Evolutionary conservation across 2,797 vertebrate species (phyloP), one percentile per base, ranked within the genome.

Genomic region (Cheirogaleus major): DNA sequence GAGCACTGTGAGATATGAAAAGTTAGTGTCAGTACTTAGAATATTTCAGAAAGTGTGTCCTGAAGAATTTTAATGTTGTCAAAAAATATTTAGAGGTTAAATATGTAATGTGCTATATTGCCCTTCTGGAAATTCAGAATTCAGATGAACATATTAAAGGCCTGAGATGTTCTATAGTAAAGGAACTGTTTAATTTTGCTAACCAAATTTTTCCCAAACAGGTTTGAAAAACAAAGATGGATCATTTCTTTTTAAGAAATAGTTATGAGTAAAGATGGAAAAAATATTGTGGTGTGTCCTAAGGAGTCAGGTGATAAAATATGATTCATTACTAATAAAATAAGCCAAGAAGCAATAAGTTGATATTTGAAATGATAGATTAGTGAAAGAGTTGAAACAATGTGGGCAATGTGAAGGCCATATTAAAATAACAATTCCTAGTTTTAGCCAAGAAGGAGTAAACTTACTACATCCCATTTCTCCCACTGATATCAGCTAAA

Each of bases 101-200:
- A 65, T 69, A 95, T 48, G 6, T 69, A 63, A 38, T 83, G 10
- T 8, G 23, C 4, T 84, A 4, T 32, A 41, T 43, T 75, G 7
- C 1, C 1, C n/a, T 48, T 87, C 73, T 38, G 12, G 22, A 82
- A 82, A 90, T 32, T 52, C 48, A 63, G 10, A 79, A 50, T 88
- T 27, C 83, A 45, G 14, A n/a, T 81, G 27, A 52, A 69, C 4
- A 41, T 79, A 84, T 50, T 82, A 82, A 93, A 89, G 7, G 3
- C 41, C 4, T 63, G 30, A 93, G 81, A 72, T 20, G 2, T 72
- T 91, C 35, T 73, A 27, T 30, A 81, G 38, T 84, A 63, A 89
- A 72, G 6, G 7, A 52, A 80, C 67, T 75, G 45, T 82, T 86
- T 86, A 89, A n/a, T 89, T 97, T 89, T 91, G 12, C 20, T 76